Conservation (phyloP, 2,797 vertebrate species). For the Kryptolebias ocellatus region DNA sequence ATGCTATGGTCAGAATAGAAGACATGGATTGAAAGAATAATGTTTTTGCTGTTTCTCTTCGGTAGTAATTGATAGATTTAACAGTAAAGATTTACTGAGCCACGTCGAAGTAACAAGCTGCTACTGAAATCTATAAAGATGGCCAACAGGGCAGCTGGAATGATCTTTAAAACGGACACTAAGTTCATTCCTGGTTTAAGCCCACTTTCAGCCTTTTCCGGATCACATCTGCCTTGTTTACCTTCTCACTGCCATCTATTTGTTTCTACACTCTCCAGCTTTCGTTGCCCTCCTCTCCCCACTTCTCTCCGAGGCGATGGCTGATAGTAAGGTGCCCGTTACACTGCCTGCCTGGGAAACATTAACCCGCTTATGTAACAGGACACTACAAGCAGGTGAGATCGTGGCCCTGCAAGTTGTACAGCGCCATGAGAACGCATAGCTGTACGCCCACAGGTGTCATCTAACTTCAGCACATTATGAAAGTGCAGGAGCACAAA, state of each 20-base stretch:
- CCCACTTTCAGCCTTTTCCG: background rate
- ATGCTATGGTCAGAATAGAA: constrained; percentile 26
- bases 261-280: constrained; percentile 17
- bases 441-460: constrained; percentile 49
- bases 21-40: constrained; percentile 53
- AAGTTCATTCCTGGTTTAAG: background rate
- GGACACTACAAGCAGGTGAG: constrained; percentile 47
- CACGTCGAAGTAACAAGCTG: constrained; percentile 29
- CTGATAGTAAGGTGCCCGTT: constrained; percentile 60
- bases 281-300: constrained; percentile 16
- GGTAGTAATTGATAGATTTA: constrained; percentile 62
- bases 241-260: constrained; percentile 15
- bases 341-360: constrained; percentile 53
- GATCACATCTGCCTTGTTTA: background rate
- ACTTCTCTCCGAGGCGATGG: constrained; percentile 30
- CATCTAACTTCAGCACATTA: constrained; percentile 43
- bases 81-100: constrained; percentile 40
- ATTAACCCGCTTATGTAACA: constrained; percentile 68
- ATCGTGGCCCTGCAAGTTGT: constrained; percentile 35
- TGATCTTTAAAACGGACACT: background rate
- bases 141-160: constrained; percentile 3
- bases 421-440: constrained; percentile 42
- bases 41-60: constrained; percentile 47
- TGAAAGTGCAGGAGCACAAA: constrained; percentile 37
- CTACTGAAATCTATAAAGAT: constrained; percentile 47